These are phyloP conservation scores for Chlorops oryzae DNA, from an alignment of 1,140 invertebrate species.

Conservation along the genomic window DNA sequence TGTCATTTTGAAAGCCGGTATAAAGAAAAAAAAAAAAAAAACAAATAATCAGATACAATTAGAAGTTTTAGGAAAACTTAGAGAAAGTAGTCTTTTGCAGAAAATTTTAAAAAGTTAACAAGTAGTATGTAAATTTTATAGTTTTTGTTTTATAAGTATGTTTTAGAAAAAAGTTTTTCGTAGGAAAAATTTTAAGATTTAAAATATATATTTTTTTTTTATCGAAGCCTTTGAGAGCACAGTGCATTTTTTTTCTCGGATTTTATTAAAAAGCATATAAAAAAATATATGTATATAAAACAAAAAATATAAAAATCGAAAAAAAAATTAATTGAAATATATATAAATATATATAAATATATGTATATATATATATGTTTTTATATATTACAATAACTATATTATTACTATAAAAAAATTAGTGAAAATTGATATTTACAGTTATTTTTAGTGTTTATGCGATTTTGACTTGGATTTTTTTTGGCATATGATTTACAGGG, in stretches of 20 bases:
- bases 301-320: slow-evolving; percentile 1
- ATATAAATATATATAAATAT: neutral
- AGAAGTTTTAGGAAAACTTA: no score
- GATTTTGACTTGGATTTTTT: slow-evolving; percentile 2
- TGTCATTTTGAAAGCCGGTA: no score
- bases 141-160: no score
- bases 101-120: no score
- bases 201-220: neutral
- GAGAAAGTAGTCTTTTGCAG: no score
- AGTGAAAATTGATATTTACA: slow-evolving; percentile 40
- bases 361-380: slow-evolving; percentile 5
- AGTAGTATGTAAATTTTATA: no score
- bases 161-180: slow-evolving; percentile 20
- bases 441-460: slow-evolving; percentile 29
- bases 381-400: slow-evolving; percentile 19
- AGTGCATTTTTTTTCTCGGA: slow-evolving; percentile 13
- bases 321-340: neutral
- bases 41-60: no score
- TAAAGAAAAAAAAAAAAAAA: no score
- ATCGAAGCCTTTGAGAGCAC: slow-evolving; percentile 31
- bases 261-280: slow-evolving; percentile 8
- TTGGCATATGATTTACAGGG: slow-evolving; percentile 7
- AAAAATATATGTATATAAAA: no score
- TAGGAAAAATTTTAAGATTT: neutral
- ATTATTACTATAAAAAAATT: slow-evolving; percentile 21